Percentiles rank a stretch among this genome's conserved stretches.
These are phyloP conservation scores for Garra rufa DNA, from an alignment of 2,113 vertebrate genomes.

Conservation along the genomic window DNA sequence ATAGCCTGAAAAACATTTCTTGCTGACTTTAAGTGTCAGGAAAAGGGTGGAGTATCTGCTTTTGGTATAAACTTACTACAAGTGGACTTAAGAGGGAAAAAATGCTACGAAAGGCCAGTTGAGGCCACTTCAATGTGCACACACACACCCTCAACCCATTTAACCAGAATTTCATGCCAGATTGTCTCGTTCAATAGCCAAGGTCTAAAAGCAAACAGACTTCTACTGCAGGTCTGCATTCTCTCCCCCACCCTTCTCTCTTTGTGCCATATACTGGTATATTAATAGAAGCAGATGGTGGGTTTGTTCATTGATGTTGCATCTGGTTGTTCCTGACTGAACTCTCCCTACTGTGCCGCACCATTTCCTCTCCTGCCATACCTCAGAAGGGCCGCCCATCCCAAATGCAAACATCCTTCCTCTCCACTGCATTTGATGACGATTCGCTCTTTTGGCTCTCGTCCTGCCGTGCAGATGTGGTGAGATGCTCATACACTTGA, in stretches of 20 bases:
- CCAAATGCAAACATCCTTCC: slow-evolving; percentile 36
- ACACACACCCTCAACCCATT: not conserved
- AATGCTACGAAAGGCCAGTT: not conserved
- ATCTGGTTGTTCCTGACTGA: slow-evolving; percentile 47
- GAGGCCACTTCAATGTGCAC: not conserved
- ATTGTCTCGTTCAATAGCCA: not conserved
- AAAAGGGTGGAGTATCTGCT: not conserved
- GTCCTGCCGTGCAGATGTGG: slow-evolving; percentile 47
- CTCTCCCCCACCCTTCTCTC: slow-evolving; percentile 34
- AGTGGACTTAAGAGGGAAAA: not conserved
- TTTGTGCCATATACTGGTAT: slow-evolving; percentile 26
- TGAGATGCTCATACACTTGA: slow-evolving; percentile 44
- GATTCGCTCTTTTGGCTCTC: slow-evolving; percentile 5
- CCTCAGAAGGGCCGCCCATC: not conserved
- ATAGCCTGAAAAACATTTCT: not conserved
- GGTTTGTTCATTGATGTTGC: slow-evolving; percentile 54
- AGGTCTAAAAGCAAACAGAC: slow-evolving; percentile 32
- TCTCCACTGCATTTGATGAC: not conserved
- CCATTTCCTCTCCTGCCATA: slow-evolving; percentile 44
- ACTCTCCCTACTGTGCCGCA: slow-evolving; percentile 34
- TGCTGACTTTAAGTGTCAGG: not conserved
- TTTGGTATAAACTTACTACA: not conserved
- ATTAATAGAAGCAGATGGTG: slow-evolving; percentile 59
- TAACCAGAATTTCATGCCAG: slow-evolving; percentile 8
- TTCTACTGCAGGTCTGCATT: slow-evolving; percentile 55